Evolutionary conservation across 2,113 vertebrate species (phyloP).

Genomic region (Tretioscincus oriximinensis): DNA sequence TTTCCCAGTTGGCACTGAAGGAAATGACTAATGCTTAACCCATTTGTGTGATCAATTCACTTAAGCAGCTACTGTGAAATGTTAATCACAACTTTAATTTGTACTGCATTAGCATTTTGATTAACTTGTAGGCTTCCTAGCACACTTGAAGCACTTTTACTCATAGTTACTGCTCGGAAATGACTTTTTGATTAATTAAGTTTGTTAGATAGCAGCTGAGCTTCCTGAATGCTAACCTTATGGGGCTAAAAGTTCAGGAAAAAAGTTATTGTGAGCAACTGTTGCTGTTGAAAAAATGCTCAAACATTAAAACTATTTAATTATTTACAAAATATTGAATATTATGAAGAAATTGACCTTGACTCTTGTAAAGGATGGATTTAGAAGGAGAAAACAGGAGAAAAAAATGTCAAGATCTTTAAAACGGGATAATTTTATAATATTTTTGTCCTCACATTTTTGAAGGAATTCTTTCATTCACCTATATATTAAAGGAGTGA

Average conservation of each 20-base stretch:
- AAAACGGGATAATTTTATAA: constrained; percentile 34
- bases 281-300: constrained; percentile 74
- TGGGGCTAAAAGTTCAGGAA: constrained; percentile 82
- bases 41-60: constrained; percentile 90
- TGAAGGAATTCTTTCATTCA: background rate
- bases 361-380: constrained; percentile 48
- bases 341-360: constrained; percentile 54
- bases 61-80: constrained; percentile 97
- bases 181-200: constrained; percentile 97
- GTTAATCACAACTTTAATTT: constrained; percentile 99
- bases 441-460: constrained; percentile 2
- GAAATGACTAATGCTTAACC: constrained; percentile 89
- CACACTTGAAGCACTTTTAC: constrained; percentile 90
- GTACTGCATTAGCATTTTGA: constrained; percentile 99
- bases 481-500: background rate
- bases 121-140: constrained; percentile 94
- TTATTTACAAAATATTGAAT: constrained; percentile 71
- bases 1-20: constrained; percentile 78
- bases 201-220: constrained; percentile 94
- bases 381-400: constrained; percentile 42
- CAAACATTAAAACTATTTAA: constrained; percentile 59
- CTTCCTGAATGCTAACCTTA: constrained; percentile 88
- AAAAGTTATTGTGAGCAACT: constrained; percentile 81
- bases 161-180: constrained; percentile 90
- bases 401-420: constrained; percentile 38